phyloP scores from a whole-genome alignment of 2,113 vertebrate genomes.

The Dunckerocampus dactyliophorus region DNA sequence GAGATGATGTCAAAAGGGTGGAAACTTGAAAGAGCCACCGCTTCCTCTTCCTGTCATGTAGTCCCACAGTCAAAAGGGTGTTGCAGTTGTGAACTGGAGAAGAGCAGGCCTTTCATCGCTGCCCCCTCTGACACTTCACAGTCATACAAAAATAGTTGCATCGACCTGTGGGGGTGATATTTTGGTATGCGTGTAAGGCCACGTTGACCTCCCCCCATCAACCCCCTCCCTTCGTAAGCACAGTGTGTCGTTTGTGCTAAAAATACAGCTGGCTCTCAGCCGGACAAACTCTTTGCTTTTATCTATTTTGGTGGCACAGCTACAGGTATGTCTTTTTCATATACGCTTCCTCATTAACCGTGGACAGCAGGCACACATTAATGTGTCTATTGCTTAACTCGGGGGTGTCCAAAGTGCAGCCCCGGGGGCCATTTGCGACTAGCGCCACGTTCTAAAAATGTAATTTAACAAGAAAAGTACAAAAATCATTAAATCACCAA shows the following conservation, averaged over 20 bases:
- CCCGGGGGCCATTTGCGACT: too few species aligned
- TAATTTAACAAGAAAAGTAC: too few species aligned
- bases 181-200: conserved; percentile 49
- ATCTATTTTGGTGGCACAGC: conserved; percentile 60
- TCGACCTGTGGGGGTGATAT: conserved; percentile 42
- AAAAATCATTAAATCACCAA: background rate
- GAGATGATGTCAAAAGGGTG: background rate
- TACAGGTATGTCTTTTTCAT: background rate
- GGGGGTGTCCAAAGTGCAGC: too few species aligned
- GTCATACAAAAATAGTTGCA: conserved; percentile 38
- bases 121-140: conserved; percentile 34
- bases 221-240: conserved; percentile 31
- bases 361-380: too few species aligned
- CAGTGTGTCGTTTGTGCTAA: conserved; percentile 60
- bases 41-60: conserved; percentile 1
- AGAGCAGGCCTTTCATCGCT: conserved; percentile 19
- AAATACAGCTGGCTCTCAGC: conserved; percentile 58
- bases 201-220: conserved; percentile 40
- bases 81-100: background rate
- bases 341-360: too few species aligned
- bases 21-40: background rate
- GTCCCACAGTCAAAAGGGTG: background rate
- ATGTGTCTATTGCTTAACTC: too few species aligned
- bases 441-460: too few species aligned
- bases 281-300: conserved; percentile 48